Conservation (phyloP, 2,888 invertebrate genomes). For the Orchesellides sinensis region DNA sequence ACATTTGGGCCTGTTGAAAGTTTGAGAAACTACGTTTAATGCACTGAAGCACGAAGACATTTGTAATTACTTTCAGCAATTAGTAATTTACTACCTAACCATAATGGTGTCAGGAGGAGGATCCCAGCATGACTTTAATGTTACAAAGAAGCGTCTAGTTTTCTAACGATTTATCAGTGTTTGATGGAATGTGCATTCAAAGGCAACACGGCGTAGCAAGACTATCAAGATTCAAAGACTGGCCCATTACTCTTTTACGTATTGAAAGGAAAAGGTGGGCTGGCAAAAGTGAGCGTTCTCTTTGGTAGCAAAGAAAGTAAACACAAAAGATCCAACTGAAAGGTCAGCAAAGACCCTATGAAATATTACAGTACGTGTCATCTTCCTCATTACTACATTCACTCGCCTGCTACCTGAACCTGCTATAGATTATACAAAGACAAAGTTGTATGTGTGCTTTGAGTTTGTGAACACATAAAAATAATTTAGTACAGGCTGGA, state of each 20-base stretch:
- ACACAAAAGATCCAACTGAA: not conserved
- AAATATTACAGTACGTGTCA: conserved; percentile 41
- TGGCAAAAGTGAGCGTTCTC: not conserved
- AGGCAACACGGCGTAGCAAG: not conserved
- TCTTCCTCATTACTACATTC: conserved; percentile 40
- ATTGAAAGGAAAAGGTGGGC: not conserved
- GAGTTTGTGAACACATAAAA: too few relatives aligned
- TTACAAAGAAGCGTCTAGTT: not conserved
- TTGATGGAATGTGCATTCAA: too few relatives aligned
- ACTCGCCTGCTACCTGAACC: conserved; percentile 3
- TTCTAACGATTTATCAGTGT: too few relatives aligned
- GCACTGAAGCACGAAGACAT: not conserved
- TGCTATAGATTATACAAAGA: not conserved
- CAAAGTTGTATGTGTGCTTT: too few relatives aligned
- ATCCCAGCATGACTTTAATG: not conserved
- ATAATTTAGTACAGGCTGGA: too few relatives aligned
- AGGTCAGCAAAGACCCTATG: not conserved
- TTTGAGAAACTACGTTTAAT: too few relatives aligned
- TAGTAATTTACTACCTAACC: not conserved
- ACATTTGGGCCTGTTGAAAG: too few relatives aligned
- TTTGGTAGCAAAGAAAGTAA: conserved; percentile 10
- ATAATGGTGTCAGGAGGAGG: not conserved
- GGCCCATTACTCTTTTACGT: not conserved
- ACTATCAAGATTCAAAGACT: not conserved
- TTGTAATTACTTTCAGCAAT: not conserved